Evolutionary conservation across 2,113 vertebrate species (phyloP).

Genomic region (Meriones unguiculatus): DNA sequence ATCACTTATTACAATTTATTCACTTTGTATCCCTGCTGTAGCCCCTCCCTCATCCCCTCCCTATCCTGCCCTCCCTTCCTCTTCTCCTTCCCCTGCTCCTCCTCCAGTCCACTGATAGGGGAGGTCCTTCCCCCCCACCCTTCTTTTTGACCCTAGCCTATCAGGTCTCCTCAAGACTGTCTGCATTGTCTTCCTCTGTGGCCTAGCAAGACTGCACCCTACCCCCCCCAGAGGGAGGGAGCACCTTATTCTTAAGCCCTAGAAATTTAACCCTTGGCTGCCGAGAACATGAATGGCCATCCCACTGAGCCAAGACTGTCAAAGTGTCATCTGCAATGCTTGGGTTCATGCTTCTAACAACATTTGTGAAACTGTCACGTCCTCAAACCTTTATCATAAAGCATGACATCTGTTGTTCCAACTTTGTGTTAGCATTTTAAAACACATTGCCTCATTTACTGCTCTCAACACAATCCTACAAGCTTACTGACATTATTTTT

Average conservation of each 20-base stretch:
- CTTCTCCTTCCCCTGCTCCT: too few relatives aligned
- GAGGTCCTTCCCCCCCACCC: too few relatives aligned
- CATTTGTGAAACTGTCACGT: not conserved
- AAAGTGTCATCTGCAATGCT: not conserved
- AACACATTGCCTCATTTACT: conserved; percentile 13
- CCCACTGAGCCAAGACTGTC: not conserved
- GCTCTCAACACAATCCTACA: not conserved
- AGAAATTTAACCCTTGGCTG: not conserved
- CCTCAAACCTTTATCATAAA: not conserved
- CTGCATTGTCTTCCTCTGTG: too few relatives aligned
- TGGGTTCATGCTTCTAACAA: not conserved
- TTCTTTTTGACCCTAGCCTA: too few relatives aligned
- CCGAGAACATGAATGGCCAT: not conserved
- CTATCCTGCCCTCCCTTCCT: too few relatives aligned
- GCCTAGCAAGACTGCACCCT: too few relatives aligned
- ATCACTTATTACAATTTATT: too few relatives aligned
- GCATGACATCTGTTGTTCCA: not conserved
- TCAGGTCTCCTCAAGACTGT: too few relatives aligned
- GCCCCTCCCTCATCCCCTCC: too few relatives aligned
- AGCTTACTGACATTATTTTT: not conserved
- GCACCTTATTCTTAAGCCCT: not conserved
- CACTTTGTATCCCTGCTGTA: too few relatives aligned
- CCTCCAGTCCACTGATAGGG: too few relatives aligned
- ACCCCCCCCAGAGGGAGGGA: too few relatives aligned
- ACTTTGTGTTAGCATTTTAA: not conserved